Percentiles rank a stretch among this genome's conserved stretches.
These are phyloP conservation scores for Bucco capensis DNA, from an alignment of 2,113 vertebrate genomes.

Conservation along the genomic window DNA sequence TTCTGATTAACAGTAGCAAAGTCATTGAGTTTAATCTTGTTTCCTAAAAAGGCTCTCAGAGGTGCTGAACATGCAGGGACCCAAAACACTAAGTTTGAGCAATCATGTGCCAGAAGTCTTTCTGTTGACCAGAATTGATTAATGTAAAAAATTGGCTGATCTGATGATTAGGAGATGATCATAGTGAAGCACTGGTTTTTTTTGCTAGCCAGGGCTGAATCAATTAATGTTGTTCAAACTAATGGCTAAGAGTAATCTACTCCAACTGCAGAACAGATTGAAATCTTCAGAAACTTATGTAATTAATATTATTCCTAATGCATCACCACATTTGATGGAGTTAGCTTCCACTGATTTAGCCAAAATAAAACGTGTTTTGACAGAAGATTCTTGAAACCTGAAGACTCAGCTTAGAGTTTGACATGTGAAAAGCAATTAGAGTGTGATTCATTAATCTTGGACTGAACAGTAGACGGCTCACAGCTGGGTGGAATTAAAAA, in stretches of 20 bases:
- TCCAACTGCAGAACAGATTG: not conserved
- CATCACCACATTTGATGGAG: not conserved
- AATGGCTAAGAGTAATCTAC: not conserved
- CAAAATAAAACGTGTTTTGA: conserved; percentile 18
- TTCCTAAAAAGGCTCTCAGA: not conserved
- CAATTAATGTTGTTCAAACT: not conserved
- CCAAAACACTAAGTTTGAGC: not conserved
- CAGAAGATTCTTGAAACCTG: conserved; percentile 4
- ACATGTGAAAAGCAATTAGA: conserved; percentile 26
- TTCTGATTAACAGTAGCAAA: not conserved
- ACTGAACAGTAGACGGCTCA: not conserved
- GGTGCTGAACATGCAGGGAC: not conserved
- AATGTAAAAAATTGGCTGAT: not conserved
- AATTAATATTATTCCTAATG: not conserved
- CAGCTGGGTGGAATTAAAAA: conserved; percentile 53
- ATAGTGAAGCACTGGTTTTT: not conserved
- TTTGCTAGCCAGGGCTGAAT: not conserved
- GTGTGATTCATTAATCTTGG: conserved; percentile 27
- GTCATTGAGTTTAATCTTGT: not conserved
- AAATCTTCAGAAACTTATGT: not conserved
- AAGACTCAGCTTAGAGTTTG: conserved; percentile 12
- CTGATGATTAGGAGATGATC: not conserved
- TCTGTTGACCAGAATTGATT: not conserved
- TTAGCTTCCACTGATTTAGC: not conserved
- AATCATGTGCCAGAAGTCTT: not conserved